Conservation (phyloP, 2,113 vertebrate species). For the Embiotoca jacksoni region DNA sequence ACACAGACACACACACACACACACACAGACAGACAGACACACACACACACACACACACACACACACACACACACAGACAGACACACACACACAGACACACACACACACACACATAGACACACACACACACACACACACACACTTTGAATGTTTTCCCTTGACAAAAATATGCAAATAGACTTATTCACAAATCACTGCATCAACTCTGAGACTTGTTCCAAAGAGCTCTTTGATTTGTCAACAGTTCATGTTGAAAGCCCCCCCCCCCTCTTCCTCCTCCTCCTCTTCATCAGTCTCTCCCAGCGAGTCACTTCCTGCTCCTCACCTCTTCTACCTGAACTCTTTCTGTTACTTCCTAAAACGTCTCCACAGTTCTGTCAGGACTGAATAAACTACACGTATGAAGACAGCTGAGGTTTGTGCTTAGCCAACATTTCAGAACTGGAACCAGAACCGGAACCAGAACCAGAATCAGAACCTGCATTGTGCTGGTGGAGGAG, state of each 20-base stretch:
- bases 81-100: constrained; percentile 11
- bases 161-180: constrained; percentile 64
- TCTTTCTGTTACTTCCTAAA: constrained; percentile 4
- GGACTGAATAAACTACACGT: too few species aligned
- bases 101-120: too few species aligned
- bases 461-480: too few species aligned
- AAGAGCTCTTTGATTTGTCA: constrained; percentile 62
- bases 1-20: constrained; percentile 18
- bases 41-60: constrained; percentile 8
- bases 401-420: too few species aligned
- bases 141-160: constrained; percentile 33
- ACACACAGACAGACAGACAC: too few species aligned
- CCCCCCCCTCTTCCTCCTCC: neutral
- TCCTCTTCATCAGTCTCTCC: constrained; percentile 17
- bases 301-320: constrained; percentile 27
- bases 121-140: neutral
- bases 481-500: neutral
- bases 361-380: too few species aligned
- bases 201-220: constrained; percentile 63
- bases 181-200: constrained; percentile 59
- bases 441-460: too few species aligned
- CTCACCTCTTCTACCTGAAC: constrained; percentile 17
- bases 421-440: constrained; percentile 10
- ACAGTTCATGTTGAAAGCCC: constrained; percentile 43
- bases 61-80: constrained; percentile 13